A percentile compares a stretch with the other conserved stretches of the same genome.
phyloP scores from a whole-genome alignment of 2,888 invertebrate genomes.

The Epinotia ramella region DNA sequence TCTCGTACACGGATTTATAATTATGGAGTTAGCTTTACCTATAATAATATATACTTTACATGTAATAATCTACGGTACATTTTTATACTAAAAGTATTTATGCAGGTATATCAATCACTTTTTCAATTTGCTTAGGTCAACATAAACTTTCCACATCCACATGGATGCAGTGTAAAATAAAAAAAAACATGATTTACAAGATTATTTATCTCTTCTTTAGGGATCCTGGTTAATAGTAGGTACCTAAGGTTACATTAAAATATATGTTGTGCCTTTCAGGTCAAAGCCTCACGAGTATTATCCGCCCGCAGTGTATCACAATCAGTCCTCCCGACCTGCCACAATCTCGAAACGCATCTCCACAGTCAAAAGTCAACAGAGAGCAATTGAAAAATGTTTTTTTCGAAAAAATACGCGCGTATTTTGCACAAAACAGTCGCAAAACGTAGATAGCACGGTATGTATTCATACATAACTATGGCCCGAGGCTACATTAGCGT shows the following conservation, averaged over 20 bases:
- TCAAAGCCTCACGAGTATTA: neutral
- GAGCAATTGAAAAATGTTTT: constrained; percentile 27
- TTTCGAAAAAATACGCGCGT: constrained; percentile 15
- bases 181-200: too few relatives aligned
- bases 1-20: neutral
- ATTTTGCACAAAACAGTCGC: constrained; percentile 5
- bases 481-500: constrained; percentile 8
- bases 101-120: too few relatives aligned
- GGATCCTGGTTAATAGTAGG: neutral
- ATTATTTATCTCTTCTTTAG: neutral
- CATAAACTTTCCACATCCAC: too few relatives aligned
- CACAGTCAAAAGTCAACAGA: constrained; percentile 30
- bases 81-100: too few relatives aligned
- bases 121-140: too few relatives aligned
- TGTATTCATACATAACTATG: constrained; percentile 18
- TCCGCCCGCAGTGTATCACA: neutral
- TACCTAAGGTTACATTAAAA: constrained; percentile 14
- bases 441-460: constrained; percentile 22
- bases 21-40: neutral
- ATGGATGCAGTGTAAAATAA: too few relatives aligned
- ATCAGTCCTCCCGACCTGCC: constrained; percentile 10
- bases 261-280: neutral
- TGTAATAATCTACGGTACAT: too few relatives aligned
- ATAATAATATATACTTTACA: too few relatives aligned
- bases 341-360: constrained; percentile 12